Conservation (phyloP, 2,888 invertebrate genomes). For the Drosophila quasianomalipes region DNA sequence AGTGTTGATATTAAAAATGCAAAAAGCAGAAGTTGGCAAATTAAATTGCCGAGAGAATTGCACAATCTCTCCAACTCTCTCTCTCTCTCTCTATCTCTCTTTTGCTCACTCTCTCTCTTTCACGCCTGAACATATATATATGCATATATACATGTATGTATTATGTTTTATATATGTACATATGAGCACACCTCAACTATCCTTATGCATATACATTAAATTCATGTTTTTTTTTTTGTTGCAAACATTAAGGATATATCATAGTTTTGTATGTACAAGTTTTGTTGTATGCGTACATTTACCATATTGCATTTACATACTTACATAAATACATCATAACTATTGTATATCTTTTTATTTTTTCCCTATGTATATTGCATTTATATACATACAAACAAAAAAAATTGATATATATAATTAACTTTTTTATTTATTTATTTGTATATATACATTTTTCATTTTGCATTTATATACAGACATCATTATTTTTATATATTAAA, state of each 20-base stretch:
- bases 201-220: background rate
- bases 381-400: background rate
- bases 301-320: background rate
- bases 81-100: conserved; percentile 6
- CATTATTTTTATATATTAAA: too few species aligned
- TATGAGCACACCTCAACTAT: conserved; percentile 1
- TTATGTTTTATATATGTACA: background rate
- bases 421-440: too few species aligned
- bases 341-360: background rate
- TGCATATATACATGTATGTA: conserved; percentile 2
- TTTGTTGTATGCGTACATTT: background rate
- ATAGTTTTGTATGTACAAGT: background rate
- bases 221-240: background rate
- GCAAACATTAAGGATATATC: background rate
- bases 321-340: background rate
- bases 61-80: conserved; percentile 31
- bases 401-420: background rate
- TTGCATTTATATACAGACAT: too few species aligned
- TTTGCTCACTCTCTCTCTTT: conserved; percentile 5
- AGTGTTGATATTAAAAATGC: conserved; percentile 78
- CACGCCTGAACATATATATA: background rate
- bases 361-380: background rate
- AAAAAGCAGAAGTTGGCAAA: conserved; percentile 69
- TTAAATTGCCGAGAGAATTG: conserved; percentile 62
- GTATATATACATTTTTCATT: background rate